These are phyloP conservation scores for Podilymbus podiceps DNA, from an alignment of 2,113 vertebrate species.

Conservation along the genomic window DNA sequence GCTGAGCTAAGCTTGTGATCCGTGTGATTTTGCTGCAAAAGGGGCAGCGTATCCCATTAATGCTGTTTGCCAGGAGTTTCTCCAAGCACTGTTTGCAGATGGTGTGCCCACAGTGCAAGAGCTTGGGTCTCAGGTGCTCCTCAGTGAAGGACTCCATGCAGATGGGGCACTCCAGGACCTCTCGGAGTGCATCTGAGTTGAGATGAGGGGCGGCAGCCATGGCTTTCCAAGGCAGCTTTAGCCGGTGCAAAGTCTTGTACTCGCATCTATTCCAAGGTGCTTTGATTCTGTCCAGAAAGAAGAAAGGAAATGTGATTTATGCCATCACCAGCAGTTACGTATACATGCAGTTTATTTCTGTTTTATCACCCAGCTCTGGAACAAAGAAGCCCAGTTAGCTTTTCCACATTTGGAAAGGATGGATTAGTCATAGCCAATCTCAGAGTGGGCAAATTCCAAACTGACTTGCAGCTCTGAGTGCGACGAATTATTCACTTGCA, in stretches of 20 bases:
- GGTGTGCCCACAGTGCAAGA: conserved; percentile 94
- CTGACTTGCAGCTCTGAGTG: conserved; percentile 3
- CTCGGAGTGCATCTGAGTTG: conserved; percentile 90
- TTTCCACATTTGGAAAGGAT: neutral
- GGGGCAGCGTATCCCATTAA: conserved; percentile 95
- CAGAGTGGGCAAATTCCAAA: conserved; percentile 36
- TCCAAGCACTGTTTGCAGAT: conserved; percentile 94
- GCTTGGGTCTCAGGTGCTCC: conserved; percentile 91
- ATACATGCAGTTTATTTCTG: conserved; percentile 25
- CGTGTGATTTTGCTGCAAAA: conserved; percentile 96
- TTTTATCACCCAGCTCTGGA: conserved; percentile 26
- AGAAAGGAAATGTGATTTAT: conserved; percentile 50
- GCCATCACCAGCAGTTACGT: neutral
- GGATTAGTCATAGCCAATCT: conserved; percentile 56
- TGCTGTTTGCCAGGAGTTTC: conserved; percentile 91
- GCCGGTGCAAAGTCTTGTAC: neutral
- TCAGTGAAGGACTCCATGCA: conserved; percentile 95
- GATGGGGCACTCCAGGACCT: conserved; percentile 95
- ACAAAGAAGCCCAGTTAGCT: conserved; percentile 11
- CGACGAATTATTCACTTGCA: conserved; percentile 51
- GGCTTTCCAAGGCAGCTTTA: neutral
- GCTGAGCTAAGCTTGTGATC: conserved; percentile 87
- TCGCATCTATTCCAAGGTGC: conserved; percentile 43
- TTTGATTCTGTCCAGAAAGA: conserved; percentile 43
- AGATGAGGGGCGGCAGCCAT: conserved; percentile 85